These are phyloP conservation scores for Bolinopsis microptera DNA, from an alignment of 37 sponge, comb jelly and placozoan genomes.

Conservation along the genomic window DNA sequence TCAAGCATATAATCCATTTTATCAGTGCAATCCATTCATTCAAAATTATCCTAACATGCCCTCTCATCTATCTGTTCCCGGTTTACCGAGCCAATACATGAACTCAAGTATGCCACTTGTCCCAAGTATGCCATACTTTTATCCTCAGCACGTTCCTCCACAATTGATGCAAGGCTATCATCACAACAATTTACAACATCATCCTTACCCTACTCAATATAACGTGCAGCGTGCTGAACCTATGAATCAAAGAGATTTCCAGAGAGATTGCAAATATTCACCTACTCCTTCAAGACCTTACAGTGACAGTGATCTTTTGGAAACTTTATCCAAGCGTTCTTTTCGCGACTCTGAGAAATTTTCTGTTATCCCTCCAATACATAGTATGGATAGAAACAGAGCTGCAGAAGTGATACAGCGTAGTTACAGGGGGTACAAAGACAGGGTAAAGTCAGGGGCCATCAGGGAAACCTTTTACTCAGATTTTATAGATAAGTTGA, in stretches of 20 bases:
- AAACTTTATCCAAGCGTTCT: neutral
- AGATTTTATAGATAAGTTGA: slow-evolving; percentile 18
- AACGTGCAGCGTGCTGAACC: neutral
- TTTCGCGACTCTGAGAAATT: slow-evolving; percentile 1
- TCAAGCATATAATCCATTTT: neutral
- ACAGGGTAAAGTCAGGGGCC: neutral
- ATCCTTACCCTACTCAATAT: neutral
- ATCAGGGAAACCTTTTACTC: slow-evolving; percentile 19
- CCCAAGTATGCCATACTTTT: neutral
- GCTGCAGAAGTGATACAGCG: slow-evolving; percentile 2
- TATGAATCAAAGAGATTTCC: neutral
- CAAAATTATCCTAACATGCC: neutral
- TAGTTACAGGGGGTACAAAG: neutral
- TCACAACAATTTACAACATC: neutral
- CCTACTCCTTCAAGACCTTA: slow-evolving; percentile 26
- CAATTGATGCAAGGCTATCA: neutral
- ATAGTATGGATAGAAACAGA: neutral
- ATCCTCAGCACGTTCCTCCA: neutral
- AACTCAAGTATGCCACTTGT: neutral
- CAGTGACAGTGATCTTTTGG: slow-evolving; percentile 38
- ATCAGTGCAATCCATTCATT: neutral
- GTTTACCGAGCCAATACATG: neutral
- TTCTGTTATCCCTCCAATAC: neutral
- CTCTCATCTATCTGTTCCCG: neutral
- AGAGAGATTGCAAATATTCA: slow-evolving; percentile 26